Conservation (phyloP, 1,140 invertebrate species). For the Diabrotica virgifera region DNA sequence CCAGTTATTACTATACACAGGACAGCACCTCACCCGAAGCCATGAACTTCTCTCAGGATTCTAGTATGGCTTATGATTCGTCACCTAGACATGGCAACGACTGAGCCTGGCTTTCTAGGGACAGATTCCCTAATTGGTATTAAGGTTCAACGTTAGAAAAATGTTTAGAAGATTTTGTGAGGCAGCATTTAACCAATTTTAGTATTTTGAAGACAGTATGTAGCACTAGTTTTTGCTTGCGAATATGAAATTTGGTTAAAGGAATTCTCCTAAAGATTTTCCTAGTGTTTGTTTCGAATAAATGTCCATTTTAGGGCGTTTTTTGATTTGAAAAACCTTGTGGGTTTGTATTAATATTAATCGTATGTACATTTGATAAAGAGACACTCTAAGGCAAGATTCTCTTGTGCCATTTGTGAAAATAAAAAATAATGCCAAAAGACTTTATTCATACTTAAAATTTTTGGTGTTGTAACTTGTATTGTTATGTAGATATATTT, state of each 20-base stretch:
- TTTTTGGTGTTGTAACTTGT: slow-evolving; percentile 47
- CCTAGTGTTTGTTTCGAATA: neutral
- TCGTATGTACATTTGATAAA: slow-evolving; percentile 12
- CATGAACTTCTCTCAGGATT: slow-evolving; percentile 56
- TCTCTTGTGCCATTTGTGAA: slow-evolving; percentile 25
- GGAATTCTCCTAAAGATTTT: slow-evolving; percentile 10
- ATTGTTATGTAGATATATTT: slow-evolving; percentile 49
- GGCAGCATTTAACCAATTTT: neutral
- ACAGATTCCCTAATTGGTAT: slow-evolving; percentile 45
- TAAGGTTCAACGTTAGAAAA: slow-evolving; percentile 13
- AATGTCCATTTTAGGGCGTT: slow-evolving; percentile 1
- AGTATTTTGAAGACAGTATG: too few relatives aligned
- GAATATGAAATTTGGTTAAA: slow-evolving; percentile 7
- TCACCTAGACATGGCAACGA: slow-evolving; percentile 60
- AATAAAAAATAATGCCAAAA: slow-evolving; percentile 35
- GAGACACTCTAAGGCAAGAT: slow-evolving; percentile 17
- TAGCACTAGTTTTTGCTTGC: slow-evolving; percentile 12
- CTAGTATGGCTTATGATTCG: slow-evolving; percentile 54
- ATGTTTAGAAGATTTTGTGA: neutral
- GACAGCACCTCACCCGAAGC: slow-evolving; percentile 56
- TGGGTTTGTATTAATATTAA: slow-evolving; percentile 13
- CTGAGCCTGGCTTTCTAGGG: slow-evolving; percentile 54
- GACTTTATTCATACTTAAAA: slow-evolving; percentile 36
- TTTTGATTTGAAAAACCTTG: slow-evolving; percentile 10
- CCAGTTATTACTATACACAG: slow-evolving; percentile 54